Base-by-base conservation (phyloP, 2,797 vertebrate genomes). In the Centropyge bicolor region DNA sequence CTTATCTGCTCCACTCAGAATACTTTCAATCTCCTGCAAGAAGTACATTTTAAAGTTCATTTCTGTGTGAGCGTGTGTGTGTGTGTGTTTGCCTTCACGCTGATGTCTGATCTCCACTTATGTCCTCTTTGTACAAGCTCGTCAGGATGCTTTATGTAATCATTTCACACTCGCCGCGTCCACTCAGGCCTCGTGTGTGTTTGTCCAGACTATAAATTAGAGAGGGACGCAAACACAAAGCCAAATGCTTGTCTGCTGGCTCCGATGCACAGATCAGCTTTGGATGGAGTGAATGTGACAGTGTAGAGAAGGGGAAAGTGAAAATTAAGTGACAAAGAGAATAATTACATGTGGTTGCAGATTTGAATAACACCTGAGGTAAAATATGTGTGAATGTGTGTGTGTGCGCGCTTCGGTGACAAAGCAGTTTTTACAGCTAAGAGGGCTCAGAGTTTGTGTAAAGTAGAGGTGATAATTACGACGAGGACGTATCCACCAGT, bases 151-250 rank as follows among this genome's bases (percentile, higher is more conserved):
- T 75, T 22, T 54, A 16, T 41, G 5, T n/a, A 31, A 63, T 74
- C 49, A 70, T 74, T 65, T 82, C 46, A 49, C 56, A 51, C 57
- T 67, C 0, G 0, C 24, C 11, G 52, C 46, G 17, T 55, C 60
- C 60, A 51, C 51, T 77, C 13, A 10, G 20, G 63, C 16, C 38
- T 69, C 1, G 3, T 52, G 74, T 57, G 62, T 70, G 43, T 72
- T 83, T 70, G 14, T 76, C 6, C 31, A 14, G 45, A 71, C 43
- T 48, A 22, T 69, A 59, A 81, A 81, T 51, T 19, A 79, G 43
- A 57, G 3, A 68, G 14, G 46, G 59, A 13, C 66, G 56, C 43
- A 60, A 51, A 48, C 5, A n/a, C 6, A 17, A 16, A 67, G 66
- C 20, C 54, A 36, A 45, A 60, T 51, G 48, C 24, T 51, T 54